Evolutionary conservation across 2,888 invertebrate genomes (phyloP), one percentile per base, ranked within the genome.

Genomic region (Clitarchus hookeri): DNA sequence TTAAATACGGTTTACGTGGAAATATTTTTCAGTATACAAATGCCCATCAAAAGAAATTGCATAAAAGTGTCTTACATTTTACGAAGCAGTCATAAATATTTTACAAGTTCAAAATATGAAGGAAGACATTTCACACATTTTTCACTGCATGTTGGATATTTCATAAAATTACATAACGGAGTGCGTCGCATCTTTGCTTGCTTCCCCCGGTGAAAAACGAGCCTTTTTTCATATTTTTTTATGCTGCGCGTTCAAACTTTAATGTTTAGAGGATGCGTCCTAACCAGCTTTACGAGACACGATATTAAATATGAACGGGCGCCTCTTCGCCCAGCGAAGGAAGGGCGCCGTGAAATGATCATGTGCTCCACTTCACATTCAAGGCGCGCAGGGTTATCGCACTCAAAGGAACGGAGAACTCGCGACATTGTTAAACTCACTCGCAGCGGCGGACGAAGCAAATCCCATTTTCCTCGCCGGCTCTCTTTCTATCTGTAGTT

Each of bases 341-440:
- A 65, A 65, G 65, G 16, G 65, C 4, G 48, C 11, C 65, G 65
- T 65, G 65, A 65, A 65, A 65, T 65, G 8, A 65, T 65, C 16
- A 65, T 19, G 19, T 19, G 65, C n/a, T 19, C 65, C 65, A 65
- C 65, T 65, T 65, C 65, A 65, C 16, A 65, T 65, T 65, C 65
- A 11, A 65, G 65, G 65, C 65, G n/a, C 23, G n/a, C 23, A n/a
- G 65, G 65, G 65, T 65, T 65, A 65, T 65, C 65, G 23, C n/a
- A 23, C 65, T 65, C 65, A 65, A 65, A 65, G 65, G 65, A 1
- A 65, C 11, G n/a, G 65, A 65, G 65, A n/a, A 65, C 23, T 65
- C 65, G 65, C 65, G 65, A 65, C 23, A 65, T 65, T 65, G 65
- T 65, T 65, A 65, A 65, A 65, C 65, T 65, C n/a, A n/a, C n/a